Evolutionary conservation across 1,140 invertebrate genomes (phyloP), one percentile per base, ranked within the genome.

Genomic region (Aphelinus atriplicis): DNA sequence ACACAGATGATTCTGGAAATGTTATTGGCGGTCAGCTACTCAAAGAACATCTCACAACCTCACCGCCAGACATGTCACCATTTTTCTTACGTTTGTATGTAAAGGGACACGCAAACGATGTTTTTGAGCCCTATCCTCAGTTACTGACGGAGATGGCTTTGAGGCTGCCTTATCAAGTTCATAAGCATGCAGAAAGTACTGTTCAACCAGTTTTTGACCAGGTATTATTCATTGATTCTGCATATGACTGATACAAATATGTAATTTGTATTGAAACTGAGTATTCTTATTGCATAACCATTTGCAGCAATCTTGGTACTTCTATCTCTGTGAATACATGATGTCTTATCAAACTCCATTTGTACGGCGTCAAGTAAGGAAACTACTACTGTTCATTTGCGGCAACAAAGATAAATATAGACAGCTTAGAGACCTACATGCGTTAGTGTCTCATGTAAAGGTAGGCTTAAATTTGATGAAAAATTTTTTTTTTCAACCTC

Each of bases 381-480:
- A 98, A 89, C 89, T 99, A 2, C 85, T 99, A 1, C 89, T 98
- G 66, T 95, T 96, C 79, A 94, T 98, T 73, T 98, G 97, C 85
- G 97, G 96, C 42, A 97, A 95, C 55, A 98, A 98, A 82, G 97
- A 99, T 78, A 96, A 96, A 73, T 99, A 99, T 87, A 91, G 97
- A 42, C 95, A 97, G 83, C 86, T 98, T 57, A 91, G 97, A 55
- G 97, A 99, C 89, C 90, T 98, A 7, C 96, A 99, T 87, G 95
- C 96, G 4, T 86, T 96, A 1, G 93, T 94, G 77, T 94, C 94
- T 60, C 94, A 95, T 80, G 91, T 95, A 78, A 92, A 93, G 82
- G 92, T 92, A 78, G 89, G 62, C 69, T 55, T 73, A 26, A 62
- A 67, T 78, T 71, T 65, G 2, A 51, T 73, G 5, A 60, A 5